Evolutionary conservation across 2,888 invertebrate species (phyloP), one percentile per base, ranked within the genome.

Genomic region (Ophioninae sp.): DNA sequence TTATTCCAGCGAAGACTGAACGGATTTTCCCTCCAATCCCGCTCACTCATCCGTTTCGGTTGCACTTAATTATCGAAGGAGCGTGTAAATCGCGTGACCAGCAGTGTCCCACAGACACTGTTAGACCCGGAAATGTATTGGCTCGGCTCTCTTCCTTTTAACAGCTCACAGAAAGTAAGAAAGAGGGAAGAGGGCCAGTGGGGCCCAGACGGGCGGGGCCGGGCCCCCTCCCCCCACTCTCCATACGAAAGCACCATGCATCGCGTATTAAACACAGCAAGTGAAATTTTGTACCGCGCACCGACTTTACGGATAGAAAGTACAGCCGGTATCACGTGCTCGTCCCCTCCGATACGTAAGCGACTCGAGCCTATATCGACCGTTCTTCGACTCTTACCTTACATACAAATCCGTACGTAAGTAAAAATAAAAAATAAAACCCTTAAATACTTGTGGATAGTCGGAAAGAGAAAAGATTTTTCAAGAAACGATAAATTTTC

Each of bases 71-170:
- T 89, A 87, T 88, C 85, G 75, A 70, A 76, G 80, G 80, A 87
- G 85, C 87, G 89, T 88, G 88, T 88, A 89, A 90, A 90, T 90
- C 88, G 88, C 88, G 89, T 89, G 89, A 89, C 87, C 88, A 88
- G 70, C 85, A 82, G 83, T 84, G 86, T 89, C 88, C 82, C 88
- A 89, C 88, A 88, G 84, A 85, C 61, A 10, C 64, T 62, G 56
- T 76, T 67, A 82, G 86, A 90, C 88, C 88, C 88, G 89, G 89
- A 89, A 90, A 85, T 74, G 84, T 87, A 65, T 88, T 77, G 77
- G 87, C 79, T 85, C 83, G 68, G 39, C 39, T 85, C 75, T 78
- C 67, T 41, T 78, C 57, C 62, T 69, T 73, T 67, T 41, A 21
- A 64, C 41, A 39, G 61, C 41, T 50, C 50, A 75, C 67, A 76